phyloP scores from a whole-genome alignment of 1,140 invertebrate genomes.

The Drosophila lowei region DNA sequence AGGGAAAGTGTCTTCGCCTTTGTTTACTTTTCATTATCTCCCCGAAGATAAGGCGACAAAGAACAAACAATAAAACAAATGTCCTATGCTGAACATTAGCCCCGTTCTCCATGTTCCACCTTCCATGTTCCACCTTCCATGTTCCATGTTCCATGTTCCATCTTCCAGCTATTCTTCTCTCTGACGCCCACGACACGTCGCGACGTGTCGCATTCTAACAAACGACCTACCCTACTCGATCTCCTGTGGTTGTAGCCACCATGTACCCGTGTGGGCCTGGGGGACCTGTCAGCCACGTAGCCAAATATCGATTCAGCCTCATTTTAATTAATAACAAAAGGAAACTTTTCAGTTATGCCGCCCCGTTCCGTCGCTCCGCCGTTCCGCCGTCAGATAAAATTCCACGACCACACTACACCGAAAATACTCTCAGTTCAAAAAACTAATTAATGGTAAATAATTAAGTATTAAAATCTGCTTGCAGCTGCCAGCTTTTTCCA shows the following conservation, averaged over 20 bases:
- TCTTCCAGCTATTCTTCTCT: slow-evolving; percentile 5
- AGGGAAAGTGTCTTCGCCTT: slow-evolving; percentile 38
- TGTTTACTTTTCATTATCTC: slow-evolving; percentile 80
- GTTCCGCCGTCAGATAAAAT: not conserved
- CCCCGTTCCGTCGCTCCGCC: too few relatives aligned
- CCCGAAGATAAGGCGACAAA: slow-evolving; percentile 32
- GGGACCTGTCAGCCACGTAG: slow-evolving; percentile 51
- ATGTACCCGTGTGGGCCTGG: not conserved
- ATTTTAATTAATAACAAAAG: slow-evolving; percentile 76
- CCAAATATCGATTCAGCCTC: slow-evolving; percentile 64
- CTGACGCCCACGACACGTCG: slow-evolving; percentile 56
- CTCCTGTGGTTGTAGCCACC: slow-evolving; percentile 4
- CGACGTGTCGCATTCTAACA: slow-evolving; percentile 64
- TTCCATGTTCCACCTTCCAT: slow-evolving; percentile 29
- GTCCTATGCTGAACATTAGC: slow-evolving; percentile 51
- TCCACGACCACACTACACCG: not conserved
- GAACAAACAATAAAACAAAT: slow-evolving; percentile 66
- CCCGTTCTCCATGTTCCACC: not conserved
- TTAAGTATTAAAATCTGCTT: too few relatives aligned
- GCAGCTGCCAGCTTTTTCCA: too few relatives aligned
- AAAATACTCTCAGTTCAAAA: slow-evolving; percentile 7
- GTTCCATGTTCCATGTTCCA: slow-evolving; percentile 26
- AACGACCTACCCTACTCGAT: slow-evolving; percentile 41
- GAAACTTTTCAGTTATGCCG: slow-evolving; percentile 26
- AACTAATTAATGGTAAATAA: not conserved